Evolutionary conservation across 2,113 vertebrate genomes (phyloP), one percentile per base, ranked within the genome.

Genomic region (Ageneiosus marmoratus): DNA sequence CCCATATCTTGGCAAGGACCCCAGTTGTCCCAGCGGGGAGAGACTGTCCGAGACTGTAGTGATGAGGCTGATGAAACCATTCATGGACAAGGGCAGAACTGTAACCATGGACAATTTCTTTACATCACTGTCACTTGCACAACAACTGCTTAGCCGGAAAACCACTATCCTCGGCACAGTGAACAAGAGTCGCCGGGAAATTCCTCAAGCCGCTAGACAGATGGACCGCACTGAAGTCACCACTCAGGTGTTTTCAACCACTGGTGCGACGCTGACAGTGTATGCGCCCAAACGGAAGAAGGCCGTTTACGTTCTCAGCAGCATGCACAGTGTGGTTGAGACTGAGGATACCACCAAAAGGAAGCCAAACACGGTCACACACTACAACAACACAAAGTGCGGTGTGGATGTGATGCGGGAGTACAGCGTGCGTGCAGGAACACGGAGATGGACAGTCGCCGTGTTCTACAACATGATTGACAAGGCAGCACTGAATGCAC

Each of bases 61-160:
- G 44, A 74, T 50, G 70, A 74, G 46, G 70, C 70, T 74, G 22
- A 74, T 74, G 70, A 46, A 74, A 74, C 70, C 44, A 50, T 74
- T 74, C 24, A 10, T 67, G 11, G 63, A 67, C 63, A 34, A 67
- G 63, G 63, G 63, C 63, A 67, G 63, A 67, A 67, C 9, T 74
- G 70, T 50, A 24, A 72, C 69, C 15, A 72, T 41, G 18, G 70
- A 73, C 70, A 73, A 73, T 73, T 73, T 73, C 27, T 73, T 70
- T 10, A 70, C 67, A 70, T 70, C 34, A 9, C 67, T 70, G 20
- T 70, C 67, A 70, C 67, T 70, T 41, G 67, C 67, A 2, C 34
- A 24, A 44, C 9, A 12, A 24, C 67, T 44, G 37, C 67, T 70
- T 41, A 70, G 20, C 3, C 37, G 37, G 15, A 44, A 70, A 41